Evolutionary conservation across 2,113 vertebrate genomes (phyloP).

Genomic region (Promerops cafer): DNA sequence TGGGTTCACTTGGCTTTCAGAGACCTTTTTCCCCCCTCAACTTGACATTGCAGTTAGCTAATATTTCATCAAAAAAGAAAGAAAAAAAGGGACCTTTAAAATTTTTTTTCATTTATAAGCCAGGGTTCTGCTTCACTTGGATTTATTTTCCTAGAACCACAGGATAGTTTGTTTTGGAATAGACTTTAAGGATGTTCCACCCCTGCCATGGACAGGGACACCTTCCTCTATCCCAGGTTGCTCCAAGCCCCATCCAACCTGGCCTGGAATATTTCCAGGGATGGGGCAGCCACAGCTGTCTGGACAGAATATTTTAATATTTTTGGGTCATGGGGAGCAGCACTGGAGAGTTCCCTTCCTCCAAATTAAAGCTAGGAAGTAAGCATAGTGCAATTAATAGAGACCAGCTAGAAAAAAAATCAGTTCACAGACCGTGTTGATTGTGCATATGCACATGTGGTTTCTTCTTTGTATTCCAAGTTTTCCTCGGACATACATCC

Average conservation of each 20-base stretch:
- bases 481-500: neutral
- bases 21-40: neutral
- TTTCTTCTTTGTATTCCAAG: neutral
- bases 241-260: accelerated
- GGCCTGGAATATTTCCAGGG: neutral
- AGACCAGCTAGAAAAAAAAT: neutral
- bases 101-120: too few relatives aligned
- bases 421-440: neutral
- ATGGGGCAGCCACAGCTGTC: neutral
- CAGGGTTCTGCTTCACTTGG: neutral
- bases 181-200: neutral
- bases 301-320: neutral
- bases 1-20: neutral
- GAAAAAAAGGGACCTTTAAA: too few relatives aligned
- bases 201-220: neutral
- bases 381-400: neutral
- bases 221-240: neutral
- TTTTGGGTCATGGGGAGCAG: neutral
- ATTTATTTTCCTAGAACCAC: neutral
- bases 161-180: neutral
- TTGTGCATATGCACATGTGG: neutral
- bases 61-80: neutral
- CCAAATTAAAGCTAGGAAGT: neutral
- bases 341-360: neutral
- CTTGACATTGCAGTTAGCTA: neutral